phyloP scores from a whole-genome alignment of 1,140 invertebrate genomes.

The Drosophila chauvacae region DNA sequence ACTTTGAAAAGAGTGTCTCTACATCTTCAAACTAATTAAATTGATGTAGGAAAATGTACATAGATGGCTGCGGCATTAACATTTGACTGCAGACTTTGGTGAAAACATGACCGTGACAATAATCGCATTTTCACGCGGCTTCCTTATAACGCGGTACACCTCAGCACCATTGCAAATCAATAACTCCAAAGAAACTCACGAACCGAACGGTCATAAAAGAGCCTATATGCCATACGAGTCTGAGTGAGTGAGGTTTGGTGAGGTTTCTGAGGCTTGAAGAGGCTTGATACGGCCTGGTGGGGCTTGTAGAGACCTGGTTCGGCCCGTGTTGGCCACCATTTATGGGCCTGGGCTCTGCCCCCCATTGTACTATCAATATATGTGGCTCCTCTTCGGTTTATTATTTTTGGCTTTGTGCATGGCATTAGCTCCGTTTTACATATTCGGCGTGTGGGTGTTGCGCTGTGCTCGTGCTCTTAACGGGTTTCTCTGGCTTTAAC shows the following conservation, averaged over 20 bases:
- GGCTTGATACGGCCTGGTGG: neutral
- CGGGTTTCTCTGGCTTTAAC: slow-evolving; percentile 78
- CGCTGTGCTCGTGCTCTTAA: slow-evolving; percentile 69
- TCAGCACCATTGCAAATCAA: slow-evolving; percentile 70
- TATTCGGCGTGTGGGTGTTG: slow-evolving; percentile 65
- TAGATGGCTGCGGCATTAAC: slow-evolving; percentile 32
- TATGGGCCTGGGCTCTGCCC: slow-evolving; percentile 50
- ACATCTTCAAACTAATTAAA: slow-evolving; percentile 11
- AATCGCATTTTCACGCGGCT: slow-evolving; percentile 55
- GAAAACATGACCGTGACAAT: slow-evolving; percentile 57
- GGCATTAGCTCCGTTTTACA: slow-evolving; percentile 47
- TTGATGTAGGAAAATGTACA: neutral
- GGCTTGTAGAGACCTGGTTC: neutral
- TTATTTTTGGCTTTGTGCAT: slow-evolving; percentile 58
- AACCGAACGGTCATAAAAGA: slow-evolving; percentile 32
- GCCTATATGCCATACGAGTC: slow-evolving; percentile 12
- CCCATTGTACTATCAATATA: slow-evolving; percentile 78
- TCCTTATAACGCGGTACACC: slow-evolving; percentile 63
- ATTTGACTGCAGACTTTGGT: slow-evolving; percentile 27
- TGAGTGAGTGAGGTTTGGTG: neutral
- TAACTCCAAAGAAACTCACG: slow-evolving; percentile 31
- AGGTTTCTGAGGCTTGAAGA: neutral
- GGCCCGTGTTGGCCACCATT: slow-evolving; percentile 57
- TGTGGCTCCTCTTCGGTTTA: slow-evolving; percentile 59
- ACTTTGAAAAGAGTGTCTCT: neutral